A percentile compares a stretch with the other conserved stretches of the same genome.
Conservation (phyloP, 1,140 invertebrate species). For the Neotoxoptera formosana region DNA sequence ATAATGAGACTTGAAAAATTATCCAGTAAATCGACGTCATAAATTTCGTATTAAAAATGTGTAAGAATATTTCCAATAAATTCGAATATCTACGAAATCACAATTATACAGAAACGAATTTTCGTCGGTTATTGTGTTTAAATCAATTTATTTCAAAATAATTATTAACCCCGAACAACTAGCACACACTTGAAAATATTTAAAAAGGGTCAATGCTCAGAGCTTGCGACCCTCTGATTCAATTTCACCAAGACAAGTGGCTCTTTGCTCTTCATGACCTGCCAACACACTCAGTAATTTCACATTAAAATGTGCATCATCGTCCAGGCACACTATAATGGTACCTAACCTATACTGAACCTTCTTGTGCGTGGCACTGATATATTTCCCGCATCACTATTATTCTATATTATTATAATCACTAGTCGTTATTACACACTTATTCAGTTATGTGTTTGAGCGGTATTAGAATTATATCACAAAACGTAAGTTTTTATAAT, state of each 20-base stretch:
- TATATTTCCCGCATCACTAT: not conserved
- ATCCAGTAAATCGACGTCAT: not conserved
- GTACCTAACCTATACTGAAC: not conserved
- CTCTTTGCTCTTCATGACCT: not conserved
- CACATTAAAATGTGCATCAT: not conserved
- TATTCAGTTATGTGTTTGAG: not conserved
- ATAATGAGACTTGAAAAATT: not conserved
- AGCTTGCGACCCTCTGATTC: not conserved
- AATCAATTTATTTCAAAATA: slow-evolving; percentile 7
- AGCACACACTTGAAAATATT: not conserved
- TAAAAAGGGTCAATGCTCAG: not conserved
- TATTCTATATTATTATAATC: not conserved
- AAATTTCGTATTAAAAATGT: not conserved
- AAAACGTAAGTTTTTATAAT: not conserved
- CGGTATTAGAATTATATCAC: not conserved
- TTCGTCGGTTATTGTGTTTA: not conserved
- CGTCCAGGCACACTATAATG: not conserved
- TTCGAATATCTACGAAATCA: not conserved
- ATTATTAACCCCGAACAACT: not conserved
- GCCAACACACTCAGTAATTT: not conserved
- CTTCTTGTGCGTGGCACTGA: not conserved
- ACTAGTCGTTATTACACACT: not conserved
- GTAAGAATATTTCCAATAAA: not conserved
- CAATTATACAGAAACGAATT: not conserved
- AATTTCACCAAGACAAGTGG: not conserved